phyloP scores from a whole-genome alignment of 2,113 vertebrate genomes.

The Rhinichthys klamathensis region DNA sequence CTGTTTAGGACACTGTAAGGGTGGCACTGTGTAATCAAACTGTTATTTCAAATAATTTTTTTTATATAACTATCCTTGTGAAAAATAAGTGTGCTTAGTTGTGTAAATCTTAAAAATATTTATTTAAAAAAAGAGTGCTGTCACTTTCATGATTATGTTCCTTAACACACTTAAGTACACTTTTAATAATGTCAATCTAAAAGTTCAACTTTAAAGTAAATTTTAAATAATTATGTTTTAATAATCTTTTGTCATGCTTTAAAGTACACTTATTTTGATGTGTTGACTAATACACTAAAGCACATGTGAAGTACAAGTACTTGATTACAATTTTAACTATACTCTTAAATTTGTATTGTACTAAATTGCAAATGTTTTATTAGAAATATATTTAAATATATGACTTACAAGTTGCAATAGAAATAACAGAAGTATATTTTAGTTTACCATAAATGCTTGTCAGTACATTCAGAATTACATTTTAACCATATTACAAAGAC shows the following conservation, averaged over 20 bases:
- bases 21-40: no score
- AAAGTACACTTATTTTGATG: background rate
- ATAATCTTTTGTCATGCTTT: background rate
- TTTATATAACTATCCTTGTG: background rate
- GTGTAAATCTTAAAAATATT: background rate
- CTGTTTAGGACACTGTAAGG: no score
- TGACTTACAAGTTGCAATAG: background rate
- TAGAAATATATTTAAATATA: background rate
- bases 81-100: background rate
- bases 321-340: background rate
- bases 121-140: no score
- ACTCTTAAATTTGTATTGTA: background rate
- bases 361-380: background rate
- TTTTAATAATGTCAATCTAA: background rate
- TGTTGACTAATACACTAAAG: background rate
- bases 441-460: background rate
- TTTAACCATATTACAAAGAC: background rate
- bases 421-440: background rate
- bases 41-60: no score
- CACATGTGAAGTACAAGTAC: background rate
- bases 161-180: background rate
- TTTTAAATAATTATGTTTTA: background rate
- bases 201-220: background rate
- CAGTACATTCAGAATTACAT: background rate
- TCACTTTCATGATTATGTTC: no score